phyloP scores from a whole-genome alignment of 1,140 invertebrate species.

The Saccostrea glomerata region DNA sequence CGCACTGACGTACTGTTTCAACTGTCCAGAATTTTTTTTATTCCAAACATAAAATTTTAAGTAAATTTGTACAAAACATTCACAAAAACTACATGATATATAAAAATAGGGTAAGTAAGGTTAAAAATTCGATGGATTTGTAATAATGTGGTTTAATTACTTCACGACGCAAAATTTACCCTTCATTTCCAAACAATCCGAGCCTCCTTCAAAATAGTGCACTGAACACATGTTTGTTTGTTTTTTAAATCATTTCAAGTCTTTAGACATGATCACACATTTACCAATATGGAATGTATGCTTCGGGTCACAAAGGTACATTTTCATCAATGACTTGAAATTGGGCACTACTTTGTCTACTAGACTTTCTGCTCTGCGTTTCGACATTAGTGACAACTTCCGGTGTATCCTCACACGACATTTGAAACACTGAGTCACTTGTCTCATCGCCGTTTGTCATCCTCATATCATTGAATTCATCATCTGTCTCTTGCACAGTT shows the following conservation, averaged over 20 bases:
- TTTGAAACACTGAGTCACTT: conserved; percentile 63
- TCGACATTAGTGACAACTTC: conserved; percentile 49
- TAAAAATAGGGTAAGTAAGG: neutral
- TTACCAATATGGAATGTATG: neutral
- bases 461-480: conserved; percentile 59
- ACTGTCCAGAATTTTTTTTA: too few species aligned
- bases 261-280: too few species aligned
- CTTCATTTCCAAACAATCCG: neutral
- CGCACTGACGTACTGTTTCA: too few species aligned
- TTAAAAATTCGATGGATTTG: neutral
- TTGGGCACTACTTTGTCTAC: conserved; percentile 53
- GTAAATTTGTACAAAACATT: too few species aligned
- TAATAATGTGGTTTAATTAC: neutral
- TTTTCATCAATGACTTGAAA: conserved; percentile 66
- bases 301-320: conserved; percentile 52
- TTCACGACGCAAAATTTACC: neutral
- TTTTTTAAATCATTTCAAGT: neutral
- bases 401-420: conserved; percentile 50
- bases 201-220: neutral
- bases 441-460: conserved; percentile 57
- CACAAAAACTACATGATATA: too few species aligned
- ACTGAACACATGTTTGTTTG: neutral
- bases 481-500: conserved; percentile 53
- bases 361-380: conserved; percentile 43
- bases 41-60: too few species aligned